Evolutionary conservation across 2,113 vertebrate species (phyloP).

Genomic region (Gymnocephalus cernua): DNA sequence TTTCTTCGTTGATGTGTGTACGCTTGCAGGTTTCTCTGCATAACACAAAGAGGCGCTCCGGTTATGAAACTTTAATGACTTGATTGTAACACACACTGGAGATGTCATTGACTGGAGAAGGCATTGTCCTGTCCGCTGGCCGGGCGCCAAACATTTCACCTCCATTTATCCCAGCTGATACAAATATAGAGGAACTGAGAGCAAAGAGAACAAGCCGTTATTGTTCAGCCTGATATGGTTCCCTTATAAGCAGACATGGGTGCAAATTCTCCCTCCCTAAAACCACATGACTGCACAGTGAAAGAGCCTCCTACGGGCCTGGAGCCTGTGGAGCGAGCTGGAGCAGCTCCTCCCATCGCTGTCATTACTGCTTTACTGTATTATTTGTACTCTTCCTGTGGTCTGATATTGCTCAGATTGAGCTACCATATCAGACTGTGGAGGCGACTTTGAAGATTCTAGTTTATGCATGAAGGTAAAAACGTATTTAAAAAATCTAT

Average conservation of each 20-base stretch:
- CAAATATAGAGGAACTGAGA: conserved; percentile 28
- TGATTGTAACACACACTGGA: conserved; percentile 65
- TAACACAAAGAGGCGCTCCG: conserved; percentile 47
- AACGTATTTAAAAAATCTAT: conserved; percentile 36
- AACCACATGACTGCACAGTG: conserved; percentile 21
- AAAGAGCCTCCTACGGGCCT: conserved; percentile 11
- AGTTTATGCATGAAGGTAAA: conserved; percentile 51
- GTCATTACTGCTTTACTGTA: conserved; percentile 47
- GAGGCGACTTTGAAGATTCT: conserved; percentile 37
- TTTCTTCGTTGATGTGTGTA: conserved; percentile 31
- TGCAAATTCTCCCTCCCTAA: conserved; percentile 26
- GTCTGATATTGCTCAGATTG: conserved; percentile 32
- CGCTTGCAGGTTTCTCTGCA: conserved; percentile 38
- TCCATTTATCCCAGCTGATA: conserved; percentile 48
- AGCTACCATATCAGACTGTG: neutral
- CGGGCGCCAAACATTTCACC: conserved; percentile 45
- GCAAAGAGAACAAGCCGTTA: conserved; percentile 20
- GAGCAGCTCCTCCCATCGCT: conserved; percentile 45
- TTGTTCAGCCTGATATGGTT: conserved; percentile 37
- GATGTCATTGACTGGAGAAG: conserved; percentile 53
- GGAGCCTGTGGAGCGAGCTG: conserved; percentile 41
- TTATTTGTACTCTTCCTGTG: conserved; percentile 39
- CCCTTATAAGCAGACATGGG: conserved; percentile 15
- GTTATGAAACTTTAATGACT: conserved; percentile 71
- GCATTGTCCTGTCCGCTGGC: conserved; percentile 55